Evolutionary conservation across 2,113 vertebrate genomes (phyloP), one percentile per base, ranked within the genome.

Genomic region (Eulemur macaco): DNA sequence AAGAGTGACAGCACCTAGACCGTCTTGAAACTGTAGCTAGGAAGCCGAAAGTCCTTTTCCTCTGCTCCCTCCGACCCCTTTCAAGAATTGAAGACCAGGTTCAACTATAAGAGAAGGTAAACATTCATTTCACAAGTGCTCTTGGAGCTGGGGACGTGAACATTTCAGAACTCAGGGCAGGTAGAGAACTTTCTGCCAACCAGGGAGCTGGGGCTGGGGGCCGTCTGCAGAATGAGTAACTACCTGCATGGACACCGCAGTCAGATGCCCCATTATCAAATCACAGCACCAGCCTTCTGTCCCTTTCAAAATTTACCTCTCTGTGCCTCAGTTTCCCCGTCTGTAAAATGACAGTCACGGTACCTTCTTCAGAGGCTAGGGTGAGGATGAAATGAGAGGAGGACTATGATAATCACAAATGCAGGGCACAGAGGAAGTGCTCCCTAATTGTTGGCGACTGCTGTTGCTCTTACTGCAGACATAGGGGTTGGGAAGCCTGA

Each of bases 161-260:
- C 0, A 0, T 69, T 71, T 52, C 64, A 37, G 60, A 86, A 63
- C 25, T 47, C 31, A 34, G 45, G 45, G 14, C 85, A 34, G 66
- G 64, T 21, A 88, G 64, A 54, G 81, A 34, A 25, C 25, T 77
- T 76, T 63, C 77, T 71, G 58, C 7, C 21, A 10, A 20, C 17
- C 39, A 58, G 39, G 50, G 85, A 15, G 29, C 8, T 3, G 15
- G 12, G 56, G 18, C 0, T 10, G 37, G 21, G 54, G 37, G 8
- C 15, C 2, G 5, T 50, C 54, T 78, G 12, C 27, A 81, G n/a
- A 29, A 29, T 1, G 31, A 37, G 27, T 25, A 25, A 14, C 8
- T 47, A 2, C 31, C 13, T 1, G 13, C 20, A 0, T 0, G 7
- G 56, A 20, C 0, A 4, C 39, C 20, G 86, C 6, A 6, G 9